Evolutionary conservation across 2,113 vertebrate genomes (phyloP), one percentile per base, ranked within the genome.

Genomic region (Myotis davidii): DNA sequence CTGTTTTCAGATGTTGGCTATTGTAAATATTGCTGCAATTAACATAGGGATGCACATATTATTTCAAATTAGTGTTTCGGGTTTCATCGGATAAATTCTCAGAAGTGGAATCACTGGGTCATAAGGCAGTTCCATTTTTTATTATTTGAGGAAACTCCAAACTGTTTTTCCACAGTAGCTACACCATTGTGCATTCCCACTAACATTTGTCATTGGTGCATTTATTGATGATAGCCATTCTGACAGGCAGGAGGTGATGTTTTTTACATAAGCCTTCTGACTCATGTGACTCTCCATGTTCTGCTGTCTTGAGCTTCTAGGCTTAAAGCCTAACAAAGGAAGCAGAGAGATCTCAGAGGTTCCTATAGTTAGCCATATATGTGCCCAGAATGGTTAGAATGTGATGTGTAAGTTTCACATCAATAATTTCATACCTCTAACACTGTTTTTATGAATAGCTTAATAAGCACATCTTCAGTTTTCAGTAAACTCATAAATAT

Each of bases 401-500:
- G 42, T 34, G 74, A 93, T 73, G n/a, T 94, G 10, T 93, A 90
- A 93, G 72, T 95, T 95, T 95, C 78, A 86, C 21, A 72, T 96
- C 27, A 54, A 64, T 86, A 85, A 97, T 97, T 95, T 98, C 91
- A 96, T 74, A 96, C 12, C 29, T 96, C 93, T 93, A 97, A 96
- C 86, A 78, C 88, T 92, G 94, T 97, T 97, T 98, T 74, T 42
- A 79, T 70, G 42, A 56, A 72, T 88, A 14, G 11, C 61, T 13
- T 56, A 98, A 96, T 88, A 74, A 79, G 72, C 85, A 94, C 83
- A 95, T 74, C 77, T 94, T 72, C 23, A 59, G 56, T 91, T 97
- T 95, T 97, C 65, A 69, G 74, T 86, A 97, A 98, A 97, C 65
- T 92, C 70, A 98, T 93, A 98, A 98, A 97, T 98, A 98, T 97